phyloP scores from a whole-genome alignment of 2,888 invertebrate genomes.

The Rapana venosa region DNA sequence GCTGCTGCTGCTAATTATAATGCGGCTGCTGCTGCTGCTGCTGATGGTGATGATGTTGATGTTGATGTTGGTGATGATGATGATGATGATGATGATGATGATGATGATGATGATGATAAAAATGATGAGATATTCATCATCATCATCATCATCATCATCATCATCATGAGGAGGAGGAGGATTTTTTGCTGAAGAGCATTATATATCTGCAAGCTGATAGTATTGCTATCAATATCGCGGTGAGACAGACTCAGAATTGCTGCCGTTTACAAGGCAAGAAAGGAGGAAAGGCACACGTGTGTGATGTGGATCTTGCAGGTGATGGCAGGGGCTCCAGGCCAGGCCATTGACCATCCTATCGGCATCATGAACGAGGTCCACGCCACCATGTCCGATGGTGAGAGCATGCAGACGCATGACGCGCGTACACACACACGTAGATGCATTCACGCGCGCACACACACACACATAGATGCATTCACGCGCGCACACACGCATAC shows the following conservation, averaged over 20 bases:
- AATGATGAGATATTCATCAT: too few relatives aligned
- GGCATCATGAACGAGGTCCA: slow-evolving; percentile 37
- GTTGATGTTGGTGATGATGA: too few relatives aligned
- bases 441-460: background rate
- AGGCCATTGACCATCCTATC: slow-evolving; percentile 49
- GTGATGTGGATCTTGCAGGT: slow-evolving; percentile 49
- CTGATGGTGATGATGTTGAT: too few relatives aligned
- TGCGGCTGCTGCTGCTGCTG: too few relatives aligned
- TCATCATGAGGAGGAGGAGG: too few relatives aligned
- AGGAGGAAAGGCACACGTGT: background rate
- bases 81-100: too few relatives aligned
- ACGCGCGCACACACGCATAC: background rate
- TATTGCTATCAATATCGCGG: too few relatives aligned
- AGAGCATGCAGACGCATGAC: background rate
- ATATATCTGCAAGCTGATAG: too few relatives aligned
- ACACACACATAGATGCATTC: background rate
- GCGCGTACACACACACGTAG: background rate
- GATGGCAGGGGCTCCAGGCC: slow-evolving; percentile 56
- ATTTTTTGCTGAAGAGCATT: too few relatives aligned
- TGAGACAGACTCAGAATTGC: background rate
- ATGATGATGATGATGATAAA: too few relatives aligned
- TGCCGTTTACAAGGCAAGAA: background rate
- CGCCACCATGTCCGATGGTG: background rate
- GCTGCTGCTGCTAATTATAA: too few relatives aligned
- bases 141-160: too few relatives aligned